A percentile compares a stretch with the other conserved stretches of the same genome.
Evolutionary conservation across 30 jellyfish, hydroid and myxozoan genomes (phyloP).

Genomic region (Nemopilema nomurai): DNA sequence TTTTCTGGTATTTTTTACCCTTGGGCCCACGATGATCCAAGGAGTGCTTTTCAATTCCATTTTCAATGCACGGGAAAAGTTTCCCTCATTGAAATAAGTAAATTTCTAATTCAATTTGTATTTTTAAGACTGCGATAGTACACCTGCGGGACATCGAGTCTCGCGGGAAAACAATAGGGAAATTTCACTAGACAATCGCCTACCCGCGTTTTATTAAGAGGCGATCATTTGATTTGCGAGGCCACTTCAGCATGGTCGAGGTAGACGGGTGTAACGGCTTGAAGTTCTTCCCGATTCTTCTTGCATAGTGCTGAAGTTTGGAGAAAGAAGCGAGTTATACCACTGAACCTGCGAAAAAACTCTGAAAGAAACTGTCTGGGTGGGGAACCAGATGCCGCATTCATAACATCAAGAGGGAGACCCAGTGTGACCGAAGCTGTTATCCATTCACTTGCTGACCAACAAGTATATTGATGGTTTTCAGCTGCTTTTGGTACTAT

Average conservation of each 20-base stretch:
- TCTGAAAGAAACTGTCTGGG: neutral
- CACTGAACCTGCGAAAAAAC: neutral
- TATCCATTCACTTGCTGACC: neutral
- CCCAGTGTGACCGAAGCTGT: neutral
- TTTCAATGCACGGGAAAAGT: neutral
- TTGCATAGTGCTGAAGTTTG: neutral
- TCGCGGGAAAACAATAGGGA: conserved; percentile 32
- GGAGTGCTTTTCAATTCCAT: too few relatives aligned
- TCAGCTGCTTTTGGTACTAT: neutral
- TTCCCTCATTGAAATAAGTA: neutral
- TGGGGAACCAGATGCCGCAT: neutral
- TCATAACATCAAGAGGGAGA: neutral
- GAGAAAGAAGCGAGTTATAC: neutral
- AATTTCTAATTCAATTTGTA: neutral
- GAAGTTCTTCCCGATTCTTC: neutral
- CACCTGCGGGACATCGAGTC: neutral
- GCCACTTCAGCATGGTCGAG: conserved; percentile 52
- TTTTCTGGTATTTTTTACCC: too few relatives aligned
- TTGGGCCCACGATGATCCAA: too few relatives aligned
- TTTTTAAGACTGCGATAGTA: neutral
- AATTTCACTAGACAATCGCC: neutral
- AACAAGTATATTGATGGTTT: neutral
- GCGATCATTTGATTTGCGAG: conserved; percentile 24
- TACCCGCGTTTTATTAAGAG: neutral
- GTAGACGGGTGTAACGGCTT: neutral